These are phyloP conservation scores for Sebastes matsubarae DNA, from an alignment of 2,797 vertebrate species.

Conservation along the genomic window DNA sequence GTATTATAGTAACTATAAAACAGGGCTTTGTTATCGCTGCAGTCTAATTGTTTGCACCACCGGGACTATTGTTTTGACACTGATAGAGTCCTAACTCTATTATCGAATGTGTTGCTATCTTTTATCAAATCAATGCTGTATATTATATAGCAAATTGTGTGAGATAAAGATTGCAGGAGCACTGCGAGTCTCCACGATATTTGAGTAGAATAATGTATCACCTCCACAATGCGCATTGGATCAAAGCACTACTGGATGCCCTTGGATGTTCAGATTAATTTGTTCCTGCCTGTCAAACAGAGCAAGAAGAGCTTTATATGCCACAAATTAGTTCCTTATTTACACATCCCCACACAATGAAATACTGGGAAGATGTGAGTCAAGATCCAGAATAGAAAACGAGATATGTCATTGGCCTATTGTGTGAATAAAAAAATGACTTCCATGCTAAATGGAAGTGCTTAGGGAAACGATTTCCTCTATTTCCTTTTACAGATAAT, in stretches of 20 bases:
- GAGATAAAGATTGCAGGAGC: conserved; percentile 40
- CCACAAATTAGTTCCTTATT: conserved; percentile 10
- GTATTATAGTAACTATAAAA: conserved; percentile 59
- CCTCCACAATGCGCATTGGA: conserved; percentile 14
- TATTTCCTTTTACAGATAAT: not conserved
- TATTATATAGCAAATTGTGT: conserved; percentile 45
- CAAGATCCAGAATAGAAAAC: not conserved
- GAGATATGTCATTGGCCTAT: not conserved
- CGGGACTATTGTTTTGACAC: conserved; percentile 53
- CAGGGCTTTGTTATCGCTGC: conserved; percentile 45
- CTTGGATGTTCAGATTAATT: conserved; percentile 38
- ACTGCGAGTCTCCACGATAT: conserved; percentile 13
- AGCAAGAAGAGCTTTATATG: not conserved
- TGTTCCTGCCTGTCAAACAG: conserved; percentile 10
- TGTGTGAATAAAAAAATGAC: not conserved
- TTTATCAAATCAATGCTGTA: conserved; percentile 50
- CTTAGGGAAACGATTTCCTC: not conserved
- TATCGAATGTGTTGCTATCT: conserved; percentile 38
- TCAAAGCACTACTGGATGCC: conserved; percentile 37
- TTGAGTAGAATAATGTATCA: conserved; percentile 50
- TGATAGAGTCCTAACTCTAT: conserved; percentile 38
- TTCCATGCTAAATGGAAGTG: not conserved
- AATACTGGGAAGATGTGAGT: not conserved
- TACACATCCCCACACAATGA: not conserved
- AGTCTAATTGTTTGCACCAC: conserved; percentile 65